Percentiles rank a stretch among this genome's conserved stretches.
Evolutionary conservation across 2,888 invertebrate genomes (phyloP).

Genomic region (Chaetogeoica ovagalla): DNA sequence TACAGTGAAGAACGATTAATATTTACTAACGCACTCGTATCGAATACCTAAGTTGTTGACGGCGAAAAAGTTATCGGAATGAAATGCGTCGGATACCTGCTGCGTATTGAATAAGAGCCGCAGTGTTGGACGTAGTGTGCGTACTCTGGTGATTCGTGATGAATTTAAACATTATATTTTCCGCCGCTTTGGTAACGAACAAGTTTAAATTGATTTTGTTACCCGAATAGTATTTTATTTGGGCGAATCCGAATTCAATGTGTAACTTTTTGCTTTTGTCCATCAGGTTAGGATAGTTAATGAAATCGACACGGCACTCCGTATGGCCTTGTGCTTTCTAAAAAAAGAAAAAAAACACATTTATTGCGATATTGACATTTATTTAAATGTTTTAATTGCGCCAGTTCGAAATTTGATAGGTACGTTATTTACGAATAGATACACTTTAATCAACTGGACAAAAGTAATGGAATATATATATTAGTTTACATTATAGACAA

Average conservation of each 20-base stretch:
- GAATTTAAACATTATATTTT: conserved; percentile 70
- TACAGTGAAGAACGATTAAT: neutral
- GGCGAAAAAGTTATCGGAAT: neutral
- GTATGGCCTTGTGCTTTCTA: conserved; percentile 73
- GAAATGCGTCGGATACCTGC: conserved; percentile 48
- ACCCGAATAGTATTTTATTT: conserved; percentile 67
- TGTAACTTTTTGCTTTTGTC: conserved; percentile 67
- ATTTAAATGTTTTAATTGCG: too few species aligned
- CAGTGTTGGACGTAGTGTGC: conserved; percentile 40
- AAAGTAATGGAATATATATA: too few species aligned
- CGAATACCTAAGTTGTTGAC: neutral
- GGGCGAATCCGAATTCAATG: conserved; percentile 66
- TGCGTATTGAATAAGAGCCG: conserved; percentile 56
- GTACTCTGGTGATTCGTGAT: conserved; percentile 61
- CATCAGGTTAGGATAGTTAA: conserved; percentile 66
- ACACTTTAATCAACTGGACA: too few species aligned
- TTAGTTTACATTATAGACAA: too few species aligned
- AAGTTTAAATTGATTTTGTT: conserved; percentile 68
- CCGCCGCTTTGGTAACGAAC: conserved; percentile 68
- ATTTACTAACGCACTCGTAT: neutral
- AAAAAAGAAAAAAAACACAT: conserved; percentile 56
- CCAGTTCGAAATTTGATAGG: too few species aligned
- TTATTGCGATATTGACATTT: too few species aligned
- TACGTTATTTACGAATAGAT: too few species aligned
- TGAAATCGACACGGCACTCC: conserved; percentile 72